These are phyloP conservation scores for Synergus itoensis DNA, from an alignment of 2,888 invertebrate genomes.

Conservation along the genomic window DNA sequence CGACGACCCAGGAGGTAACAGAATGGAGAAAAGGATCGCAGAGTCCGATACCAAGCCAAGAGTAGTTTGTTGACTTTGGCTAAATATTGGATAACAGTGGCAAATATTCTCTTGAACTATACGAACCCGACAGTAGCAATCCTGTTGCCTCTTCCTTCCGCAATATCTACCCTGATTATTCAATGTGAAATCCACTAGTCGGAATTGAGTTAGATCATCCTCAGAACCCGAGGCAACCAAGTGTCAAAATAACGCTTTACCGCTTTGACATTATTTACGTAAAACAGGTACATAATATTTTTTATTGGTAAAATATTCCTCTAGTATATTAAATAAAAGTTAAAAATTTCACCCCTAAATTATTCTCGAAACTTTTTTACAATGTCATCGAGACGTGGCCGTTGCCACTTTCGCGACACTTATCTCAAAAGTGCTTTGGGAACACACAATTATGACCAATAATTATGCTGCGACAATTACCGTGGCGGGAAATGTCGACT, in stretches of 20 bases:
- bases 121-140: constrained; percentile 57
- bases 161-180: constrained; percentile 49
- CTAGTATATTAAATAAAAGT: not conserved
- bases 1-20: constrained; percentile 59
- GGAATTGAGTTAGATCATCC: constrained; percentile 47
- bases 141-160: constrained; percentile 55
- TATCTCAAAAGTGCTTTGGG: constrained; percentile 45
- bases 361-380: constrained; percentile 9
- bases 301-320: no score
- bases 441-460: constrained; percentile 67
- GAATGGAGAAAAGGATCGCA: constrained; percentile 68
- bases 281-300: not conserved
- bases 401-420: constrained; percentile 37
- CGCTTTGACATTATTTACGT: not conserved
- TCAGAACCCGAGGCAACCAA: not conserved
- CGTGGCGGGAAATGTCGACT: constrained; percentile 63
- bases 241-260: not conserved
- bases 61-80: constrained; percentile 72
- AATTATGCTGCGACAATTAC: constrained; percentile 73
- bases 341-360: not conserved
- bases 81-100: constrained; percentile 75
- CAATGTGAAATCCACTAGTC: constrained; percentile 50
- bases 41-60: constrained; percentile 68
- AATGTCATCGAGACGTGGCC: not conserved
- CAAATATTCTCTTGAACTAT: constrained; percentile 73